Conservation (phyloP, 2,113 vertebrate species). For the Perccottus glenii region DNA sequence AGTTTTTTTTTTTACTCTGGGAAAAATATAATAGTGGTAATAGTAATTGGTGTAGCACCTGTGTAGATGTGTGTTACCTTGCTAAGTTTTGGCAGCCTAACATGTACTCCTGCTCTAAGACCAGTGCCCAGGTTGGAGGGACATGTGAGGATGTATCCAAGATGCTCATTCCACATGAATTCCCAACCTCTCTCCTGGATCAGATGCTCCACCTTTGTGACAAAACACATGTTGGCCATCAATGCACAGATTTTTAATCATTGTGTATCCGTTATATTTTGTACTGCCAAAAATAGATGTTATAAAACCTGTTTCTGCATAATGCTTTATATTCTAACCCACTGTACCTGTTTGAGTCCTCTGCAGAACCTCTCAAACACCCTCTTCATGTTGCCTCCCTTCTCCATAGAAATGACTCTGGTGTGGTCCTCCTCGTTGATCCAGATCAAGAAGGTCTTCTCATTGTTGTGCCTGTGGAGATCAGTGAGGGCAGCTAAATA, state of each 20-base stretch:
- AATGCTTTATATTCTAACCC: background rate
- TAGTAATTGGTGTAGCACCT: background rate
- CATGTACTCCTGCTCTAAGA: constrained; percentile 89
- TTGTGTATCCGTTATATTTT: background rate
- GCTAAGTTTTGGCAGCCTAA: constrained; percentile 88
- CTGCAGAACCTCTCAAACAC: constrained; percentile 94
- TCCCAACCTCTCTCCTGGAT: constrained; percentile 94
- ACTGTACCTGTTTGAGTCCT: constrained; percentile 89
- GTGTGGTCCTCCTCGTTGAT: constrained; percentile 96
- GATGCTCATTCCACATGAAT: constrained; percentile 94
- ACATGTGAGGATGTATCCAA: constrained; percentile 91
- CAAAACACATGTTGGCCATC: background rate
- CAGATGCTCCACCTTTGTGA: constrained; percentile 86
- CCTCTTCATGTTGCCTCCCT: constrained; percentile 93
- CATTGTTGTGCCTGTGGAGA: constrained; percentile 86
- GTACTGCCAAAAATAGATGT: background rate
- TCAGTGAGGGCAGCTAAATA: background rate
- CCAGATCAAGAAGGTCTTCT: constrained; percentile 95
- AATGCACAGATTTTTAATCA: background rate
- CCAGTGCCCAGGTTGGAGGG: constrained; percentile 94
- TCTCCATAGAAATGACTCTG: constrained; percentile 96
- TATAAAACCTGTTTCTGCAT: background rate
- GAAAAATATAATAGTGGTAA: too few relatives aligned
- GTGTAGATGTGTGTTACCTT: constrained; percentile 75
- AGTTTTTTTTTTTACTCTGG: background rate